Evolutionary conservation across 2,797 vertebrate genomes (phyloP).

Genomic region (Lepidocolaptes lacrymiger): DNA sequence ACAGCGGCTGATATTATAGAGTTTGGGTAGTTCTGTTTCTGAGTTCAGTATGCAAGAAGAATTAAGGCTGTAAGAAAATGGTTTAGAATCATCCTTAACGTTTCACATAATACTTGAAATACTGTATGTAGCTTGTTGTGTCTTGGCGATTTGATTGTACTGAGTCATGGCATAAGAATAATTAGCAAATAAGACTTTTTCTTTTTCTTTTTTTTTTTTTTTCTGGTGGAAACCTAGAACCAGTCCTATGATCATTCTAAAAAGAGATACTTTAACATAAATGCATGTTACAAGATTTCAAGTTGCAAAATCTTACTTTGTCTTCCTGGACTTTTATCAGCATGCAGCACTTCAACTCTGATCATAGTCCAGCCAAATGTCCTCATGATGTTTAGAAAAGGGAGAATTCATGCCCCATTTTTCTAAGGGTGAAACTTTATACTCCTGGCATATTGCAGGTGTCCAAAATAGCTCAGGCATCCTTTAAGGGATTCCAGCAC

Average conservation of each 20-base stretch:
- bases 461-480: background rate
- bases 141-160: background rate
- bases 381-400: background rate
- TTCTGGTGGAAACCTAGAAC: accelerated
- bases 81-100: background rate
- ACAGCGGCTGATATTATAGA: background rate
- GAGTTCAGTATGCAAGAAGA: background rate
- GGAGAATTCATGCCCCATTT: background rate
- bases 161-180: background rate
- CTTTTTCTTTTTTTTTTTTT: background rate
- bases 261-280: background rate
- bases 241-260: background rate
- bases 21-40: background rate
- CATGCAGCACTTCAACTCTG: background rate
- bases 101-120: background rate
- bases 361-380: background rate
- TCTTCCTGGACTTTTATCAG: background rate
- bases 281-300: background rate
- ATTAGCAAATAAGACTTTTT: background rate
- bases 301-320: background rate
- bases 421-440: background rate
- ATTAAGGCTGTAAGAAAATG: background rate
- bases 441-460: background rate
- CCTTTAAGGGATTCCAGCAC: background rate
- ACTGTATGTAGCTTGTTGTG: background rate